A percentile compares a stretch with the other conserved stretches of the same genome.
phyloP scores from a whole-genome alignment of 2,113 vertebrate genomes.

The Scomber scombrus region DNA sequence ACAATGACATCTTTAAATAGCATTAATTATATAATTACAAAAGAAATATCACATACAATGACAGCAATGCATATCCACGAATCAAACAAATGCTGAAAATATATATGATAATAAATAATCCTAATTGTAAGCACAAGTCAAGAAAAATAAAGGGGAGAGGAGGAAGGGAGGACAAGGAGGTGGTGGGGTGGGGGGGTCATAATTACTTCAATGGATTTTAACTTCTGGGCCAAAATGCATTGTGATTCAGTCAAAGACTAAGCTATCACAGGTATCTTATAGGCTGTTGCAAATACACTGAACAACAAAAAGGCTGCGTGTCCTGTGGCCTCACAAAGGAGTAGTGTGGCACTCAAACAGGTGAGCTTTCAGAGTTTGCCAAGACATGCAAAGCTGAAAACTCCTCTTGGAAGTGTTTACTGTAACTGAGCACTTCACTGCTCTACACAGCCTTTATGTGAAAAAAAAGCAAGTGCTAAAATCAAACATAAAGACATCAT shows the following conservation, averaged over 20 bases:
- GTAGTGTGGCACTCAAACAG: constrained; percentile 39
- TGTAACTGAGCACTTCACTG: constrained; percentile 39
- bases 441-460: constrained; percentile 24
- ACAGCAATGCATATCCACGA: constrained; percentile 82
- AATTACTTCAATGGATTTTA: constrained; percentile 66
- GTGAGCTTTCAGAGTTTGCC: constrained; percentile 48
- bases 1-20: constrained; percentile 85
- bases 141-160: constrained; percentile 51
- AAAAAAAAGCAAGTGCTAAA: constrained; percentile 61
- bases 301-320: constrained; percentile 48
- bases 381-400: constrained; percentile 62
- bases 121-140: constrained; percentile 77
- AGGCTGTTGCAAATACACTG: constrained; percentile 61
- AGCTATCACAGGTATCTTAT: constrained; percentile 62
- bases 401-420: constrained; percentile 41
- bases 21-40: constrained; percentile 85
- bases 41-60: constrained; percentile 84
- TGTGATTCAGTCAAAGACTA: constrained; percentile 66
- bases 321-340: constrained; percentile 37
- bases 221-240: constrained; percentile 70
- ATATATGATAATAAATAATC: constrained; percentile 88
- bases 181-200: constrained; percentile 23
- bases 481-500: constrained; percentile 44
- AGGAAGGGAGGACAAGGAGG: no score
- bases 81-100: constrained; percentile 85